Evolutionary conservation across 2,888 invertebrate species (phyloP), one percentile per base, ranked within the genome.

Genomic region (Dioctria rufipes): DNA sequence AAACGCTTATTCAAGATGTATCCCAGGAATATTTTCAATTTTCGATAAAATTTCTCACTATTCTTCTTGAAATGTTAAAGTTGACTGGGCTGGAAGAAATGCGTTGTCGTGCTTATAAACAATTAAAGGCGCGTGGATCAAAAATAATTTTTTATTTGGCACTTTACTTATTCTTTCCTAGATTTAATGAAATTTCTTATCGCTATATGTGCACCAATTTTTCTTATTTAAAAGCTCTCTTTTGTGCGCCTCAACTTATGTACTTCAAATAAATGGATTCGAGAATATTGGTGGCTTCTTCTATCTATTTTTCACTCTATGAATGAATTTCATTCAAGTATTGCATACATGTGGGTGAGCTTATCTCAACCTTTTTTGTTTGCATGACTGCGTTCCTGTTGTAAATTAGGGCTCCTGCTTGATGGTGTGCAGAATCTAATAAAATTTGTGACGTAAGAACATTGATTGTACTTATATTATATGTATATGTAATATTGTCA

Each of bases 91-190:
- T 25, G 1, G 25, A 25, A 25, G 25, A 25, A 25, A 25, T 25
- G 0, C 25, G 25, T 25, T 25, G 25, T 25, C 25, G 25, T 25
- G 25, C 1, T 25, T 25, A 25, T 25, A 25, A 25, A 25, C 25
- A 25, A 25, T 25, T 25, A 25, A 25, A 25, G 25, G 25, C 25
- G 25, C 25, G 25, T 25, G 25, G 25, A 25, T 0, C 25, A 65
- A 65, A 65, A 42, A 65, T 40, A 42, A 4, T 9, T 39, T 40
- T 65, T 40, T 2, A 65, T 65, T 65, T 65, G n/a, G 42, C 65
- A 37, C 65, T 65, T 40, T 13, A 54, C 11, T 54, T 54, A 6
- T 54, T 54, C 54, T 11, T 4, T 54, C 11, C 54, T 11, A 3
- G 4, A 11, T 54, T n/a, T 1, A 54, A 54, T 54, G 6, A 8